Percentiles rank a stretch among this genome's conserved stretches.
Conservation (phyloP, 1,140 invertebrate species). For the Neodiprion pinetum region DNA sequence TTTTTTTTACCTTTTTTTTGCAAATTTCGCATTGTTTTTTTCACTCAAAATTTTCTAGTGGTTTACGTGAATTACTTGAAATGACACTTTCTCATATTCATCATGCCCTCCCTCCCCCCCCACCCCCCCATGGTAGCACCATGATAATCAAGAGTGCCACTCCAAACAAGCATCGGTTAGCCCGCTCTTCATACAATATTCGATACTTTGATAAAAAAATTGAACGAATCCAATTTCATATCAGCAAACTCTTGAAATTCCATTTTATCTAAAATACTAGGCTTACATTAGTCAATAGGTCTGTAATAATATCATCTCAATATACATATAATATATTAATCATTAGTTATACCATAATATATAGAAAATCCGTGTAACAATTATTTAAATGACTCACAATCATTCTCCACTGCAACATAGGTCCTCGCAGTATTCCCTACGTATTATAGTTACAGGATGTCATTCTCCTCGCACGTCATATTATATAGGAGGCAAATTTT, state of each 20-base stretch:
- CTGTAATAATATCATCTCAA: slow-evolving; percentile 54
- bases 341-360: slow-evolving; percentile 54
- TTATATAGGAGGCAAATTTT: slow-evolving; percentile 26
- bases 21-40: not conserved
- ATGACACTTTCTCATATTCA: not conserved
- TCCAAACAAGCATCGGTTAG: not conserved
- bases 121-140: not conserved
- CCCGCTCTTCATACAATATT: not conserved
- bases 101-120: too few relatives aligned
- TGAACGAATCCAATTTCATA: not conserved
- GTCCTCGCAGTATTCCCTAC: slow-evolving; percentile 38
- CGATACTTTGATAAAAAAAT: not conserved
- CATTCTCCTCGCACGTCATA: slow-evolving; percentile 54
- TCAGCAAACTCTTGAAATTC: slow-evolving; percentile 28
- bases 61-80: not conserved
- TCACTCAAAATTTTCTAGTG: too few relatives aligned
- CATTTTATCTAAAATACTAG: slow-evolving; percentile 52
- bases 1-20: not conserved
- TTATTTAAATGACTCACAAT: slow-evolving; percentile 61
- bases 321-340: slow-evolving; percentile 46
- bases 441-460: slow-evolving; percentile 56
- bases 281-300: slow-evolving; percentile 54
- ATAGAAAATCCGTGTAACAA: slow-evolving; percentile 62
- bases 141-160: not conserved
- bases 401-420: slow-evolving; percentile 38